phyloP scores from a whole-genome alignment of 2,888 invertebrate genomes.

The Netelia melanura region DNA sequence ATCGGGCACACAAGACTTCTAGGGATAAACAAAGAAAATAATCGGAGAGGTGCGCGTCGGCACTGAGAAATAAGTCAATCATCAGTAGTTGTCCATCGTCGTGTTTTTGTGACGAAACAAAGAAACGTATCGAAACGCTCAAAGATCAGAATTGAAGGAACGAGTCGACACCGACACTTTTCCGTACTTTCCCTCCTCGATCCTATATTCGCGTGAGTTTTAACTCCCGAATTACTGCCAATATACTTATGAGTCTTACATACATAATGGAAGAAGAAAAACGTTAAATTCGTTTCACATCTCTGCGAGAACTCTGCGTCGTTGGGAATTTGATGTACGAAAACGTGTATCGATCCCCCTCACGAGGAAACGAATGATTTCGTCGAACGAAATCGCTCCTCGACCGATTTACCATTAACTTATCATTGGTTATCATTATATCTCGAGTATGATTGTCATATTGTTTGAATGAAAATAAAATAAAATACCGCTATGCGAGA shows the following conservation, averaged over 20 bases:
- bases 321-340: constrained; percentile 7
- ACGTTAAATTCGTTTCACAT: constrained; percentile 21
- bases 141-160: constrained; percentile 26
- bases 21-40: constrained; percentile 18
- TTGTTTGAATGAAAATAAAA: constrained; percentile 47
- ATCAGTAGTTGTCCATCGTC: constrained; percentile 13
- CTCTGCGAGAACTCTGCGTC: constrained; percentile 9
- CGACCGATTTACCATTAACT: constrained; percentile 43
- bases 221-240: constrained; percentile 63
- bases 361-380: constrained; percentile 16
- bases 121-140: constrained; percentile 12
- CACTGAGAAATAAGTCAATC: constrained; percentile 13
- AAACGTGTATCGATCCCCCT: not conserved
- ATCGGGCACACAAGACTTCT: constrained; percentile 55
- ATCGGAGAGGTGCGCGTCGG: constrained; percentile 34
- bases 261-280: constrained; percentile 35
- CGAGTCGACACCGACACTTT: constrained; percentile 26
- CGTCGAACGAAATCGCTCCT: constrained; percentile 52
- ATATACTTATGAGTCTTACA: constrained; percentile 56
- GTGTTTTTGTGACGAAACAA: constrained; percentile 20
- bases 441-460: constrained; percentile 55
- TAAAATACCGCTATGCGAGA: constrained; percentile 23
- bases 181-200: constrained; percentile 36
- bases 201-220: constrained; percentile 58
- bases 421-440: constrained; percentile 60